Evolutionary conservation across 2,888 invertebrate species (phyloP).

Genomic region (Cybosia mesomella): DNA sequence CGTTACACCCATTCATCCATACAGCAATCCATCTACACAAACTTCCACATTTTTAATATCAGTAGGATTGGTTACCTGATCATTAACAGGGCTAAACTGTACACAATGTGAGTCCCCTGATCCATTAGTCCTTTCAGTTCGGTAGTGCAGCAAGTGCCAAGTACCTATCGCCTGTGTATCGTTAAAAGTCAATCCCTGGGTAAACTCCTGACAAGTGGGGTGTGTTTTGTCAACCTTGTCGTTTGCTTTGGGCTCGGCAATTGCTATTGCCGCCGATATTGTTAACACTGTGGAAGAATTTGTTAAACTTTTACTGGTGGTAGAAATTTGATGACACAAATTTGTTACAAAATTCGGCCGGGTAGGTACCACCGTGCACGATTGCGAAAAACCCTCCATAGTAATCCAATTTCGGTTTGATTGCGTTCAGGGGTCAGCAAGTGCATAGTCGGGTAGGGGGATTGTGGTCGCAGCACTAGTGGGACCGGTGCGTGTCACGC

Average conservation of each 20-base stretch:
- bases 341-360: too few species aligned
- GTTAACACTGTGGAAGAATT: constrained; percentile 34
- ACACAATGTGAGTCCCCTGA: constrained; percentile 71
- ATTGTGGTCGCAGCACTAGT: too few species aligned
- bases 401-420: too few species aligned
- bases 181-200: constrained; percentile 68
- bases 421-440: too few species aligned
- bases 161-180: constrained; percentile 71
- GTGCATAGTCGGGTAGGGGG: too few species aligned
- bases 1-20: neutral
- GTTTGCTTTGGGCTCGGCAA: constrained; percentile 51
- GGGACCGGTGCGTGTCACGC: too few species aligned
- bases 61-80: constrained; percentile 57
- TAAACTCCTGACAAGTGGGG: constrained; percentile 71
- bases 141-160: constrained; percentile 73
- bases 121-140: constrained; percentile 64
- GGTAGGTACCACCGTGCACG: too few species aligned
- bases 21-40: neutral
- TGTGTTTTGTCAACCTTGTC: constrained; percentile 49
- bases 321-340: too few species aligned
- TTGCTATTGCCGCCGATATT: constrained; percentile 27
- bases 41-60: too few species aligned
- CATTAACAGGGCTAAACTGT: constrained; percentile 62
- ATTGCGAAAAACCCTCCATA: too few species aligned
- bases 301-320: too few species aligned